Conservation (phyloP, 2,797 vertebrate genomes). For the Acrossocheilus fasciatus region DNA sequence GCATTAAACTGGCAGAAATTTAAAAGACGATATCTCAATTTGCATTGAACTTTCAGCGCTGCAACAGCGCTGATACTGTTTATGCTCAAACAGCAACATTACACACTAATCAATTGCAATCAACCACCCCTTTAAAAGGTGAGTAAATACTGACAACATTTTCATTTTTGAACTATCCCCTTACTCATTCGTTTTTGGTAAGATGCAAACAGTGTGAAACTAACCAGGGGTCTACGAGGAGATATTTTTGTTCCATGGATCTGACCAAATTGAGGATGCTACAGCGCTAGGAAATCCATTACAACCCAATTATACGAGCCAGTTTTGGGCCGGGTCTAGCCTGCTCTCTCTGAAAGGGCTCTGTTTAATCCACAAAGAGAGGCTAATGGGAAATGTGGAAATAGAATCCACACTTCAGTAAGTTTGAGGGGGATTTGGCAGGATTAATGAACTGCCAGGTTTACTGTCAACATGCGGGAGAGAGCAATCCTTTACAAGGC, state of each 20-base stretch:
- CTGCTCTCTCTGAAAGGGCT: constrained; percentile 75
- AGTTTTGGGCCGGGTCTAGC: constrained; percentile 68
- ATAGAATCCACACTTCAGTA: constrained; percentile 83
- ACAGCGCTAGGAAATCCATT: constrained; percentile 80
- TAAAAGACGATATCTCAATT: no score
- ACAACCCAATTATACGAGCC: constrained; percentile 80
- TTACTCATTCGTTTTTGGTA: background rate
- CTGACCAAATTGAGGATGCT: constrained; percentile 75
- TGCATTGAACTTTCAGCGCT: no score
- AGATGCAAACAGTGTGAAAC: constrained; percentile 47
- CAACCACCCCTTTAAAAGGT: background rate
- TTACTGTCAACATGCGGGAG: constrained; percentile 78
- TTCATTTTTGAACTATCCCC: background rate
- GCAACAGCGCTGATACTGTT: no score
- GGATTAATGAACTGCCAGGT: constrained; percentile 83
- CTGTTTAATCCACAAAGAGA: constrained; percentile 82
- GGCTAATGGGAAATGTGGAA: constrained; percentile 83
- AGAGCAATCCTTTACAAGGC: constrained; percentile 74
- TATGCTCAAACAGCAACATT: no score
- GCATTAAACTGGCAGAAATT: no score
- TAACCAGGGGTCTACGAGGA: constrained; percentile 55
- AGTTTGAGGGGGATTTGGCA: constrained; percentile 80
- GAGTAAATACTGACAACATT: background rate
- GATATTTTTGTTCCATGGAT: constrained; percentile 65
- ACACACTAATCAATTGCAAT: no score